phyloP scores from a whole-genome alignment of 2,888 invertebrate genomes.

The Drosophila kambysellisi region DNA sequence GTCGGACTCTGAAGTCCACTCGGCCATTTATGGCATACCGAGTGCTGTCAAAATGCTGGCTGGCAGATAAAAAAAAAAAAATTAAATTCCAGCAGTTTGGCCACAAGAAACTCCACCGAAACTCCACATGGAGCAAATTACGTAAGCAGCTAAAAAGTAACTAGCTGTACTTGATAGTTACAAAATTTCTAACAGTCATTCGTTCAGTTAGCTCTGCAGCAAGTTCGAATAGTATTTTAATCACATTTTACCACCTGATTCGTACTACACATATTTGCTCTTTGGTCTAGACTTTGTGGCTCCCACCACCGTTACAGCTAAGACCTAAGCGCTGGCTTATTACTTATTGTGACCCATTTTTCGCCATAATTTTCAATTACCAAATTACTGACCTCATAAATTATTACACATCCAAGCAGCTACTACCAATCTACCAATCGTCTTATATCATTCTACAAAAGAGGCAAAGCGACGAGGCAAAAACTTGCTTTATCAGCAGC shows the following conservation, averaged over 20 bases:
- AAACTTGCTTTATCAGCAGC: conserved; percentile 55
- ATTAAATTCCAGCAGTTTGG: conserved; percentile 39
- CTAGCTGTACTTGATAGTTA: conserved; percentile 4
- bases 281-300: conserved; percentile 39
- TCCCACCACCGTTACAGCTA: conserved; percentile 21
- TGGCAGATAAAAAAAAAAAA: conserved; percentile 8
- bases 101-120: conserved; percentile 32
- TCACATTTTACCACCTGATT: background rate
- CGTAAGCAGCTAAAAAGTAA: conserved; percentile 9
- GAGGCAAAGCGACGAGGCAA: conserved; percentile 13
- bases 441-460: conserved; percentile 32
- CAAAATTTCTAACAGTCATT: background rate
- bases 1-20: conserved; percentile 20
- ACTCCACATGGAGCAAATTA: conserved; percentile 5
- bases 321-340: conserved; percentile 2
- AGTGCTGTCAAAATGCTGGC: conserved; percentile 60
- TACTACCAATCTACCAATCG: conserved; percentile 18
- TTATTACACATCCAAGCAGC: conserved; percentile 40
- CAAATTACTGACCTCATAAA: conserved; percentile 74
- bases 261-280: conserved; percentile 19
- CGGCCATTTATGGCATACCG: conserved; percentile 31
- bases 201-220: background rate
- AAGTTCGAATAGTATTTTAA: background rate
- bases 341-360: conserved; percentile 58
- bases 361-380: conserved; percentile 63